Evolutionary conservation across 2,888 invertebrate species (phyloP).

Genomic region (Linnaemya vulpina): DNA sequence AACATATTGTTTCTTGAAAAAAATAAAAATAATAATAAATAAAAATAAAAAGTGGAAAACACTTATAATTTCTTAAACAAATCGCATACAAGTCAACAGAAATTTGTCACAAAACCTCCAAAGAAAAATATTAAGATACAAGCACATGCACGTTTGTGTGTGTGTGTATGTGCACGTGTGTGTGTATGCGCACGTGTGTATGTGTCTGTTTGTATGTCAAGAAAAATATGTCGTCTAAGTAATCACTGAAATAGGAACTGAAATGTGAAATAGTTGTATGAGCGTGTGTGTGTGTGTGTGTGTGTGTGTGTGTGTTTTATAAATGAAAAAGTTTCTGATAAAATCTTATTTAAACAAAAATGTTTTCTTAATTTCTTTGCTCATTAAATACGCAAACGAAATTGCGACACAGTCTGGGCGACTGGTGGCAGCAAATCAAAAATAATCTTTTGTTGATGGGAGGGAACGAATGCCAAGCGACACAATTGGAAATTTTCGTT

Average conservation of each 20-base stretch:
- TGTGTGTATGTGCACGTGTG: too few relatives aligned
- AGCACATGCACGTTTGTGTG: too few relatives aligned
- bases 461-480: conserved; percentile 31
- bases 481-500: not conserved
- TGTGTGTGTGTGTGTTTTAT: not conserved
- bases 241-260: conserved; percentile 59
- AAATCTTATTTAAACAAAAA: conserved; percentile 73
- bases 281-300: not conserved
- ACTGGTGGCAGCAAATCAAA: conserved; percentile 50
- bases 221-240: conserved; percentile 59
- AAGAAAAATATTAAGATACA: conserved; percentile 32
- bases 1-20: conserved; percentile 44
- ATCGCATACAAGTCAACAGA: conserved; percentile 73
- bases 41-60: conserved; percentile 44
- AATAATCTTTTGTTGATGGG: conserved; percentile 3
- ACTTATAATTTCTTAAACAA: conserved; percentile 69
- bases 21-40: conserved; percentile 7
- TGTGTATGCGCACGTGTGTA: too few relatives aligned
- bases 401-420: conserved; percentile 63
- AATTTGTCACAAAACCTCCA: conserved; percentile 71
- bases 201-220: too few relatives aligned
- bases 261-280: conserved; percentile 47
- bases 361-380: conserved; percentile 74
- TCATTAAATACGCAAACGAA: conserved; percentile 72
- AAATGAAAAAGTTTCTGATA: conserved; percentile 67